Percentiles rank a stretch among this genome's conserved stretches.
Evolutionary conservation across 2,113 vertebrate species (phyloP).

Genomic region (Perccottus glenii): DNA sequence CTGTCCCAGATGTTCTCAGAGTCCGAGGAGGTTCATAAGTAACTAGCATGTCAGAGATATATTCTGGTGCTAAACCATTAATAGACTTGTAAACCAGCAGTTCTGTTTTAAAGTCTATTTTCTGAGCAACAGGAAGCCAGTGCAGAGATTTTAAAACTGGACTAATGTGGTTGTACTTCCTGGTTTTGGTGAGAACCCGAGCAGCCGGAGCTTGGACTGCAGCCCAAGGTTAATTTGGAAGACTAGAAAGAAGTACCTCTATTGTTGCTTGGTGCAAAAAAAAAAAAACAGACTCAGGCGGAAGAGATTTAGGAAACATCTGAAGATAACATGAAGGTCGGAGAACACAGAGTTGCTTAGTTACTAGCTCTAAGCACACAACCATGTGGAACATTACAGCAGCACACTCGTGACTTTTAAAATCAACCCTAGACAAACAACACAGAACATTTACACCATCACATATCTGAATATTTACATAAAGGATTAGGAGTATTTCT

Average conservation of each 20-base stretch:
- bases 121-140: no score
- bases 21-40: no score
- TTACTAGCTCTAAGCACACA: conserved; percentile 9
- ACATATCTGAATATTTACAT: neutral
- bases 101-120: no score
- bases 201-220: no score
- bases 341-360: conserved; percentile 16
- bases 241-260: neutral
- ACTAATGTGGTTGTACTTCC: no score
- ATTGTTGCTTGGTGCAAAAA: conserved; percentile 11
- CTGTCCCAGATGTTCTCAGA: no score
- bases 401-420: conserved; percentile 12
- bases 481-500: neutral
- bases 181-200: no score
- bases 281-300: neutral
- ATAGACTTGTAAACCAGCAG: no score
- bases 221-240: neutral
- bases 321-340: conserved; percentile 39
- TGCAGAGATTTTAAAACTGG: no score
- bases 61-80: no score
- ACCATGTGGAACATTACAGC: conserved; percentile 4
- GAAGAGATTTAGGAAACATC: conserved; percentile 31
- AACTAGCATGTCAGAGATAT: no score
- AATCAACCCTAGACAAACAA: no score
- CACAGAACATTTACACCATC: neutral